A percentile compares a stretch with the other conserved stretches of the same genome.
Conservation (phyloP, 2,888 invertebrate genomes). For the Xanthia togata region DNA sequence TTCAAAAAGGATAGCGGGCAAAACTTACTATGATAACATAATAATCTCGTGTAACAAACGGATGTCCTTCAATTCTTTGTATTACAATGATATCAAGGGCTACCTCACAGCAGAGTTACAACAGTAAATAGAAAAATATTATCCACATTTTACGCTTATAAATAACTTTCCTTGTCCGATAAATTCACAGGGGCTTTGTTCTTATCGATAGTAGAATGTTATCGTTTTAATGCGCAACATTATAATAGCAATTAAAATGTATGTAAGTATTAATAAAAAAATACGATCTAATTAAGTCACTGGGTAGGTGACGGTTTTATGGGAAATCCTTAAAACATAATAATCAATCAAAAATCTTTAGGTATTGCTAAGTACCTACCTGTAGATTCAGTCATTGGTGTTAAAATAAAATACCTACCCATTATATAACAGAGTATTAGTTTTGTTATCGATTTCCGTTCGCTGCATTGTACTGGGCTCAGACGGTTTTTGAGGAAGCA, state of each 20-base stretch:
- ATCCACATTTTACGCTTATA: conserved; percentile 26
- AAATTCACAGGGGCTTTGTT: conserved; percentile 35
- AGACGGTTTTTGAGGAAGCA: too few species aligned
- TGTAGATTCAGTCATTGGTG: too few species aligned
- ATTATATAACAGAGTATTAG: too few species aligned
- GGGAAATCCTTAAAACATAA: too few species aligned
- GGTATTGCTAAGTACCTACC: too few species aligned
- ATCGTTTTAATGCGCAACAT: conserved; percentile 35
- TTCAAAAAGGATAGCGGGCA: background rate
- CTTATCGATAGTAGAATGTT: conserved; percentile 37
- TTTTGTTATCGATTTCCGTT: too few species aligned
- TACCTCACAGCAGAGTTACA: conserved; percentile 23
- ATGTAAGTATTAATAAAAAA: conserved; percentile 1
- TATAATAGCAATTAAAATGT: conserved; percentile 34
- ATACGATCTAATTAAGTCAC: conserved; percentile 16
- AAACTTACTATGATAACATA: too few species aligned
- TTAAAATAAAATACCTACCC: too few species aligned
- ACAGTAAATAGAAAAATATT: background rate
- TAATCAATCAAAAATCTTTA: background rate
- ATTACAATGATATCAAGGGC: conserved; percentile 7
- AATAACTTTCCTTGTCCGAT: conserved; percentile 57
- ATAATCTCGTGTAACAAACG: conserved; percentile 15
- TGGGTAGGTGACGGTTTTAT: background rate
- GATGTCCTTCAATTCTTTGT: conserved; percentile 37
- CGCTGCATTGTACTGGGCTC: too few species aligned